Percentiles rank a stretch among this genome's conserved stretches.
phyloP scores from a whole-genome alignment of 1,140 invertebrate genomes.

The Arion vulgaris region DNA sequence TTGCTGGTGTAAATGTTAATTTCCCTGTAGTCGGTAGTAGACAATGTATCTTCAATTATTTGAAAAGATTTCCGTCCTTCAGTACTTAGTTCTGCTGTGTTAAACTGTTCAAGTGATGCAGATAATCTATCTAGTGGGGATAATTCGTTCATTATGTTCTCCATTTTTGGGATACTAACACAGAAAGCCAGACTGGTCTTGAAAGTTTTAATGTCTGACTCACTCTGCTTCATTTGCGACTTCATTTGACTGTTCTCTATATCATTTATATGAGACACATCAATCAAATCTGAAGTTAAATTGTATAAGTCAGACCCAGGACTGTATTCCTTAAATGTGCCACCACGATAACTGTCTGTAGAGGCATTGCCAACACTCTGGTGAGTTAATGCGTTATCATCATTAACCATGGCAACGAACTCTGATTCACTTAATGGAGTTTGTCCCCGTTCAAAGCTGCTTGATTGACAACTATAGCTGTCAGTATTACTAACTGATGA shows the following conservation, averaged over 20 bases:
- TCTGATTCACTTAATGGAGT: slow-evolving; percentile 31
- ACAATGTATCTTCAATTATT: background rate
- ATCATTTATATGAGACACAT: too few species aligned
- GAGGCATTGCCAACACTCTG: background rate
- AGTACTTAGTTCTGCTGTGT: background rate
- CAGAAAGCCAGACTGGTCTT: background rate
- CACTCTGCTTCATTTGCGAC: too few species aligned
- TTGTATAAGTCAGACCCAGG: too few species aligned
- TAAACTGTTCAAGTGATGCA: slow-evolving; percentile 25
- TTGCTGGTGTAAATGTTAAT: background rate
- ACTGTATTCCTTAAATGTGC: background rate
- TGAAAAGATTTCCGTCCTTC: background rate
- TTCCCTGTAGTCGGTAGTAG: background rate
- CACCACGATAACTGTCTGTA: background rate
- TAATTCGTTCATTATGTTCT: too few species aligned
- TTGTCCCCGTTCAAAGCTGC: slow-evolving; percentile 4
- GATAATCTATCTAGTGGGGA: background rate
- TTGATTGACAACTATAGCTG: background rate
- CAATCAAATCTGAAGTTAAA: too few species aligned
- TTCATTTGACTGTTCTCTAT: too few species aligned
- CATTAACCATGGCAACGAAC: background rate
- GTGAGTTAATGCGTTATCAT: background rate
- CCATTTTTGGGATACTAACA: background rate
- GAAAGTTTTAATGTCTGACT: background rate
- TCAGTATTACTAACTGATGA: slow-evolving; percentile 32